Conservation (phyloP, 2,113 vertebrate genomes). For the Silurus asotus region DNA sequence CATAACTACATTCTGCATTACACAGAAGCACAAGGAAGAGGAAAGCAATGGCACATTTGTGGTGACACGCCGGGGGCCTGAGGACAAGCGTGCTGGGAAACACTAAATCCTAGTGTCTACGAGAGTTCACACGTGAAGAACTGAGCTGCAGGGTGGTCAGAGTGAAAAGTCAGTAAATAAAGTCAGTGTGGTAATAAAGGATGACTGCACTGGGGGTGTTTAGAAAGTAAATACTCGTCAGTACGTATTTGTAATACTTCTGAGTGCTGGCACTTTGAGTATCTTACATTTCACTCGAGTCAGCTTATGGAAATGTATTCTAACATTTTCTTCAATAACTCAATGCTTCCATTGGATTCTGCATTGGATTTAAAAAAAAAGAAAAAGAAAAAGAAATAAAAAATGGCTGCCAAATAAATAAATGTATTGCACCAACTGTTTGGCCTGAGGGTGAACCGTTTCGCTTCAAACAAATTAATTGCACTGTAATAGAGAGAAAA, state of each 20-base stretch:
- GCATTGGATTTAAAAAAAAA: too few relatives aligned
- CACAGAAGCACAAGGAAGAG: conserved; percentile 51
- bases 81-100: conserved; percentile 45
- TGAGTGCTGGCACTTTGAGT: background rate
- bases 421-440: background rate
- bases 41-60: conserved; percentile 53
- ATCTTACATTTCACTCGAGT: background rate
- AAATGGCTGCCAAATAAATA: background rate
- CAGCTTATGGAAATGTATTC: background rate
- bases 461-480: background rate
- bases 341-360: background rate
- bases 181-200: background rate
- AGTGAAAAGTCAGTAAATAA: conserved; percentile 5
- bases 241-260: background rate
- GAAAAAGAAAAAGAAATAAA: background rate
- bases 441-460: background rate
- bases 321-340: background rate
- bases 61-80: conserved; percentile 55
- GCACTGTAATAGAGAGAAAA: background rate
- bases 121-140: background rate
- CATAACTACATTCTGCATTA: conserved; percentile 42
- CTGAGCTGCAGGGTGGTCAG: background rate
- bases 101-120: background rate
- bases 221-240: background rate
- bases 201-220: background rate